Conservation (phyloP, 2,797 vertebrate species). For the Danio tinwini region DNA sequence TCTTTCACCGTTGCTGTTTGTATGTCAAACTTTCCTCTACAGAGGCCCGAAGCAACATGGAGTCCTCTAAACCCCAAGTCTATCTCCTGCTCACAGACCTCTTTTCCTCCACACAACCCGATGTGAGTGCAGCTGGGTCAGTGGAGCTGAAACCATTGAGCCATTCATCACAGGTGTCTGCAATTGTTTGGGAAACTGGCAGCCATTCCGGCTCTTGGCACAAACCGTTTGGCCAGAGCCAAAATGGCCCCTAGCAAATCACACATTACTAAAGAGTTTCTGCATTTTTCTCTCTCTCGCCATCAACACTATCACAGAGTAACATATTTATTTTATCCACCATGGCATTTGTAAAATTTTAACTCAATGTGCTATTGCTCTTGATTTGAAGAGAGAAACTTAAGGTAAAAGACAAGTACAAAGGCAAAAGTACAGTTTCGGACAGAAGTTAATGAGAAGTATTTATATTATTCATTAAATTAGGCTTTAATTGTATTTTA, state of each 20-base stretch:
- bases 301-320: slow-evolving; percentile 65
- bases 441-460: too few species aligned
- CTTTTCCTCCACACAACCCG: slow-evolving; percentile 65
- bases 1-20: neutral
- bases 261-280: slow-evolving; percentile 67
- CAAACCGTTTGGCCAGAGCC: slow-evolving; percentile 69
- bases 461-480: too few species aligned
- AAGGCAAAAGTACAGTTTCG: too few species aligned
- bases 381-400: slow-evolving; percentile 58
- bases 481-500: too few species aligned
- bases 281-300: slow-evolving; percentile 65
- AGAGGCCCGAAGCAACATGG: slow-evolving; percentile 68
- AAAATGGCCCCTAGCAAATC: slow-evolving; percentile 77
- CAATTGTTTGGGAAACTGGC: slow-evolving; percentile 79
- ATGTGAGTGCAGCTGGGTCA: slow-evolving; percentile 73
- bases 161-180: slow-evolving; percentile 81
- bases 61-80: slow-evolving; percentile 73
- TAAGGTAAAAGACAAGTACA: too few species aligned
- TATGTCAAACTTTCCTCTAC: slow-evolving; percentile 30
- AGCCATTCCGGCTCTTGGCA: slow-evolving; percentile 75
- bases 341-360: slow-evolving; percentile 64
- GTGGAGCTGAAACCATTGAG: slow-evolving; percentile 74
- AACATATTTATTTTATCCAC: slow-evolving; percentile 76
- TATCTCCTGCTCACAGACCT: slow-evolving; percentile 75
- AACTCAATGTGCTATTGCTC: slow-evolving; percentile 60